A percentile compares a stretch with the other conserved stretches of the same genome.
Evolutionary conservation across 30 jellyfish, hydroid and myxozoan species (phyloP).

Genomic region (Aurelia aurita complex sp. Pacific): DNA sequence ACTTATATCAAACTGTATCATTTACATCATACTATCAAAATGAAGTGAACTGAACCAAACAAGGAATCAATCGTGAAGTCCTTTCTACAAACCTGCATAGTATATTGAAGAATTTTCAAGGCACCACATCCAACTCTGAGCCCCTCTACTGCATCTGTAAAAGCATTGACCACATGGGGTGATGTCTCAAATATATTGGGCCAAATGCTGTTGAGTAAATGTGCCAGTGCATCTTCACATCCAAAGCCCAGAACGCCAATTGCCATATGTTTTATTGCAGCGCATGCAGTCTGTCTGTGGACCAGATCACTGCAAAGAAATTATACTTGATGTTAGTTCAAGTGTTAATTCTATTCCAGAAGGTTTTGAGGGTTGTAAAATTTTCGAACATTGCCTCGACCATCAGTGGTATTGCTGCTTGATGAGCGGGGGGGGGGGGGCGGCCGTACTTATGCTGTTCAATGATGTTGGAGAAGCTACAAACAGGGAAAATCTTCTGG

Average conservation of each 20-base stretch:
- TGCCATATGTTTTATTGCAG: slow-evolving; percentile 98
- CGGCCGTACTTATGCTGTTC: too few relatives aligned
- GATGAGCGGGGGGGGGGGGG: too few relatives aligned
- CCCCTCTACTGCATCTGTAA: slow-evolving; percentile 98
- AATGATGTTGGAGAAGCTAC: too few relatives aligned
- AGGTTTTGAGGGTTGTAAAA: not conserved
- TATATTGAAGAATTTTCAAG: slow-evolving; percentile 79
- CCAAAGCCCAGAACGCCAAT: slow-evolving; percentile 99
- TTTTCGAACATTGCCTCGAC: not conserved
- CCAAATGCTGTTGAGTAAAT: slow-evolving; percentile 91
- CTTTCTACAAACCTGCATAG: slow-evolving; percentile 75
- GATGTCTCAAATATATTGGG: slow-evolving; percentile 99
- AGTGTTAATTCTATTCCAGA: too few relatives aligned
- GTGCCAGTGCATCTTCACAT: slow-evolving; percentile 98
- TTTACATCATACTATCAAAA: too few relatives aligned
- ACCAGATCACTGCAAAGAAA: slow-evolving; percentile 84
- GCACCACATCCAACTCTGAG: slow-evolving; percentile 97
- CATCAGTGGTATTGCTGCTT: too few relatives aligned
- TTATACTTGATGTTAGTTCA: not conserved
- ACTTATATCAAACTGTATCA: too few relatives aligned
- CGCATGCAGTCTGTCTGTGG: slow-evolving; percentile 99
- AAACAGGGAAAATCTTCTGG: too few relatives aligned
- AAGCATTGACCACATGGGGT: slow-evolving; percentile 99
- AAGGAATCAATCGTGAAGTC: too few relatives aligned
- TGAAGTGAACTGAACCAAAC: too few relatives aligned